Evolutionary conservation across 64 coral and sea anemone genomes (phyloP).

Genomic region (Anthopleura sola): DNA sequence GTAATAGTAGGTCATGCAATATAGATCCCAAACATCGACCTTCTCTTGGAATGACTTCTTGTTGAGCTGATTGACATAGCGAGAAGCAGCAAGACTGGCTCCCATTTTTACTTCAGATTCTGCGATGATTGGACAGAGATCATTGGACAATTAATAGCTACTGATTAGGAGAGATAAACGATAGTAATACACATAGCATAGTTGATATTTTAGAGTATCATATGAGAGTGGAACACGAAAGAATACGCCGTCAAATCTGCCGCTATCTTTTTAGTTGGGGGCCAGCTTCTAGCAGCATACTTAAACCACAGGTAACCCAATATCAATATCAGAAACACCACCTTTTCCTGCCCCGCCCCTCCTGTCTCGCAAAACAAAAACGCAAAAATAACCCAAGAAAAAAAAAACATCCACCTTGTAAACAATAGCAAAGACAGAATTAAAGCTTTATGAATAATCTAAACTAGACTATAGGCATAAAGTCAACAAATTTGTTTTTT

Average conservation of each 20-base stretch:
- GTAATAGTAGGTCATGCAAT: constrained; percentile 33
- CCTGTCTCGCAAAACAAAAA: no score
- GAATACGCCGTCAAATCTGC: not conserved
- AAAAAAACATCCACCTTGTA: no score
- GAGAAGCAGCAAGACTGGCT: not conserved
- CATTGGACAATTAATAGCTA: not conserved
- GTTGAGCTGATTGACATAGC: not conserved
- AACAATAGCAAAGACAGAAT: no score
- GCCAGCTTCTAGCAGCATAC: not conserved
- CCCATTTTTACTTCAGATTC: not conserved
- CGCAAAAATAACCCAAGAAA: no score
- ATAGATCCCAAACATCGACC: constrained; percentile 10
- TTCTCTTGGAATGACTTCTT: constrained; percentile 24
- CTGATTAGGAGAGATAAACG: not conserved
- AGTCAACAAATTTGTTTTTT: no score
- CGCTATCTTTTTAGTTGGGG: not conserved
- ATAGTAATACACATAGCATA: no score
- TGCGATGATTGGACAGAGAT: not conserved
- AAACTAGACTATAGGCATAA: no score
- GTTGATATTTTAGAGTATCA: no score
- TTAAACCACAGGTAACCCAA: not conserved
- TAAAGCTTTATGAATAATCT: no score
- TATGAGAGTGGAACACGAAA: no score
- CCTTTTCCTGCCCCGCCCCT: no score
- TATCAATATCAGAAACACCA: no score